Base-by-base conservation (phyloP, 2,113 vertebrate genomes). In the Cebidichthys violaceus region DNA sequence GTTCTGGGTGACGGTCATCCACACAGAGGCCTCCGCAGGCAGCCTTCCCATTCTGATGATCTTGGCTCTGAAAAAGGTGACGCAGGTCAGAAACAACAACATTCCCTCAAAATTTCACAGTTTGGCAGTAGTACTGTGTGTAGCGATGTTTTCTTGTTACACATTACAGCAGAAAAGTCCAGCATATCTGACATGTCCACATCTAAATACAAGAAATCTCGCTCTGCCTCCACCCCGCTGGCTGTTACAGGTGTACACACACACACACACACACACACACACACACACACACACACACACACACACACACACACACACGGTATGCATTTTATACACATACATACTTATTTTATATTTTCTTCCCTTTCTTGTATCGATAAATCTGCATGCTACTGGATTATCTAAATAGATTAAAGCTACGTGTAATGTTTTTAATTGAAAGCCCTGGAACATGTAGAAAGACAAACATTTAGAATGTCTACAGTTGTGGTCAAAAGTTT, bases 31-130 rank as follows among this genome's bases (percentile, higher is more conserved):
- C 70, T 92, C 2, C 96, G 93, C 57, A 94, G 94, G 68, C 96
- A 94, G 35, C 57, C 79, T 0, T 90, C 94, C 0, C 92, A 89
- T 29, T 41, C 92, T 0, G 97, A 98, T 0, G 96, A 96, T 0
- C 79, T 43, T 5, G 80, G 37, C 1, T 90, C 95, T 6, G 93
- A 94, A 18, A 94, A 84, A 70, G 54, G 68, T 0, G 95, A 96
- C 43, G 39, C 93, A 80, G 97, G 97, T 98, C 81, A 77, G 3
- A 14, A 15, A 35, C 20, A 33, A 17, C 47, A 33, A 9, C 66
- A 6, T 17, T 62, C 13, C 64, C 9, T 33, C 27, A 29, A 20
- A 9, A 27, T 41, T 8, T 20, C 64, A 20, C 35, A 20, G 14
- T 60, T 15, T 31, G n/a, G 1, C 1, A 37, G 15, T 39, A 27